These are phyloP conservation scores for Theristicus caerulescens DNA, from an alignment of 2,113 vertebrate species.

Conservation along the genomic window DNA sequence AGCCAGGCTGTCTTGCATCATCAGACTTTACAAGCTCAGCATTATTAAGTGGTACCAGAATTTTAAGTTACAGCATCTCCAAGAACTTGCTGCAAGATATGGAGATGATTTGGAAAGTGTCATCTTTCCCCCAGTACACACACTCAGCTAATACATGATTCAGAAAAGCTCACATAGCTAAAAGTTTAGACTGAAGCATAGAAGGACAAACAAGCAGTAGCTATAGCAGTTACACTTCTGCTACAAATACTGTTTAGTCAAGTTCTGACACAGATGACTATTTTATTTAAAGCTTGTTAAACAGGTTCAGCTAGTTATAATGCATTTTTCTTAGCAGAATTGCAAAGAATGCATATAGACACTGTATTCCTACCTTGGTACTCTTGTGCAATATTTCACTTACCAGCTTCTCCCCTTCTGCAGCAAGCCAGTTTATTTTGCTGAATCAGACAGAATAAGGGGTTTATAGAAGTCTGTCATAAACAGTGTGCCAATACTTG, in stretches of 20 bases:
- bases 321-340: background rate
- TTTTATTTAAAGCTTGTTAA: background rate
- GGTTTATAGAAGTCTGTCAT: background rate
- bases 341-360: background rate
- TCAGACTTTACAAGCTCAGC: background rate
- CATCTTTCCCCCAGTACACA: background rate
- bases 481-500: background rate
- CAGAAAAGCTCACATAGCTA: background rate
- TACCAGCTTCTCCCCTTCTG: background rate
- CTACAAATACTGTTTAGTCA: background rate
- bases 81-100: background rate
- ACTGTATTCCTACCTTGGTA: background rate
- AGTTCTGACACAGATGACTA: background rate
- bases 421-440: background rate
- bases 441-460: background rate
- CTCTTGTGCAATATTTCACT: background rate
- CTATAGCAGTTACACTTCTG: background rate
- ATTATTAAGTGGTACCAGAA: background rate
- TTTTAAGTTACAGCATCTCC: background rate
- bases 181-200: background rate
- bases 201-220: background rate
- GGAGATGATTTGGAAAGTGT: background rate
- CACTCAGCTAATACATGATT: background rate
- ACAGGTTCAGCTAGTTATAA: background rate
- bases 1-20: background rate